These are phyloP conservation scores for Corella eumyota DNA, from an alignment of 23 tunicate genomes.

Conservation along the genomic window DNA sequence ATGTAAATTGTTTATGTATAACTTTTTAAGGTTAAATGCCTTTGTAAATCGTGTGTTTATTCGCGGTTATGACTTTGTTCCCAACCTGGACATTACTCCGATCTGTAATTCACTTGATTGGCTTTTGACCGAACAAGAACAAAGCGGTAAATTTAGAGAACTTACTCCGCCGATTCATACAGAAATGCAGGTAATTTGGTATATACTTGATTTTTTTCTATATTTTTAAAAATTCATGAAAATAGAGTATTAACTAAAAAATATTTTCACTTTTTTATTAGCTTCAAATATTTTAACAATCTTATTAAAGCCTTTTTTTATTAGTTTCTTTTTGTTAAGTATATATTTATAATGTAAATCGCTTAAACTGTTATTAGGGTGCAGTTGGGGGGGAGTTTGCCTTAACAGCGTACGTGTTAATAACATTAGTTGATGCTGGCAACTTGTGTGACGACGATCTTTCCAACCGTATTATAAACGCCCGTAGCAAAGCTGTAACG, in stretches of 20 bases:
- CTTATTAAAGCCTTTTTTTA: too few relatives aligned
- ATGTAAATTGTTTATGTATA: too few relatives aligned
- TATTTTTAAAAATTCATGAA: neutral
- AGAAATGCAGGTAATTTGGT: conserved; percentile 30
- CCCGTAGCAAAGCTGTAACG: conserved; percentile 1
- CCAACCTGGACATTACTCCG: conserved; percentile 9
- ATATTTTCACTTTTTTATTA: neutral
- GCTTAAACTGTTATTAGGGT: neutral
- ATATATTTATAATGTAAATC: neutral
- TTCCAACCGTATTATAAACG: neutral
- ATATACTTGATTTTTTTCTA: neutral
- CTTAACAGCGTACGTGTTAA: conserved; percentile 17
- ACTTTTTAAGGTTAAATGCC: conserved; percentile 17
- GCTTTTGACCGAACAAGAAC: conserved; percentile 5
- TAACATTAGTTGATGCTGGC: conserved; percentile 6
- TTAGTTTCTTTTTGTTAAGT: too few relatives aligned
- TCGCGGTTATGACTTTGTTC: conserved; percentile 6
- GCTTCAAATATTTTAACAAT: too few relatives aligned
- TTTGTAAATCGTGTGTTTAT: conserved; percentile 19
- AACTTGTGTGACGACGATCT: neutral
- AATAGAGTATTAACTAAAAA: neutral
- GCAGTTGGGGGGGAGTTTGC: conserved; percentile 11
- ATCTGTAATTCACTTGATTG: conserved; percentile 16
- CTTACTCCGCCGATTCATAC: neutral
- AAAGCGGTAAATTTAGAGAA: conserved; percentile 5